Evolutionary conservation across 2,113 vertebrate genomes (phyloP).

Genomic region (Lagopus muta): DNA sequence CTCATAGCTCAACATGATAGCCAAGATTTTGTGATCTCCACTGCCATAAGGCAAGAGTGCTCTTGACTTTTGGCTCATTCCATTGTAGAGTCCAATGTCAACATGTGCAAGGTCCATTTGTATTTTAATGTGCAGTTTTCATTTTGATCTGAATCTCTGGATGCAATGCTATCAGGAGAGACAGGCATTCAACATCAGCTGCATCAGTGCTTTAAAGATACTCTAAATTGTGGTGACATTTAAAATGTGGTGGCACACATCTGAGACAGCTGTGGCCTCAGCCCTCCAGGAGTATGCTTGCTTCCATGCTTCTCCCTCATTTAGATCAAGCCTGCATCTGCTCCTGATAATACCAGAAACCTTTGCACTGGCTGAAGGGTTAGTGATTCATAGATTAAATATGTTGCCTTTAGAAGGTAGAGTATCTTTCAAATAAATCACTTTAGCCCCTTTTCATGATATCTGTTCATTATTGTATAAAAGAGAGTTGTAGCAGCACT

Average conservation of each 20-base stretch:
- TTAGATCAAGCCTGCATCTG: constrained; percentile 6
- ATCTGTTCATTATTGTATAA: not conserved
- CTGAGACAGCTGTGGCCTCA: not conserved
- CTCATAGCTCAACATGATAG: not conserved
- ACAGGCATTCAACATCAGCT: not conserved
- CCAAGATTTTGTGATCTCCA: not conserved
- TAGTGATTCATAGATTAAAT: constrained; percentile 1
- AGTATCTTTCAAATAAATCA: not conserved
- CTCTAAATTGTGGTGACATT: not conserved
- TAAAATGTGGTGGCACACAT: not conserved
- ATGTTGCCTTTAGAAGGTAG: not conserved
- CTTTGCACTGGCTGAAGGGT: not conserved
- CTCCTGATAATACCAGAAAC: not conserved
- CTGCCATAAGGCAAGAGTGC: not conserved
- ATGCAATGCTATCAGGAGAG: not conserved
- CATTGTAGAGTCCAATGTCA: not conserved
- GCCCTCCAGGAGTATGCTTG: not conserved
- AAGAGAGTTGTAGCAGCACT: not conserved
- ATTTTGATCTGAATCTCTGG: not conserved
- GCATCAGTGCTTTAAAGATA: not conserved
- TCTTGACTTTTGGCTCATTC: not conserved
- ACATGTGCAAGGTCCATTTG: not conserved
- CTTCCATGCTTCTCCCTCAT: not conserved
- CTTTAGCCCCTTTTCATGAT: not conserved
- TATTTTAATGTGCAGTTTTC: not conserved